Percentiles rank a stretch among this genome's conserved stretches.
Conservation (phyloP, 2,888 invertebrate species). For the Pterostichus madidus region DNA sequence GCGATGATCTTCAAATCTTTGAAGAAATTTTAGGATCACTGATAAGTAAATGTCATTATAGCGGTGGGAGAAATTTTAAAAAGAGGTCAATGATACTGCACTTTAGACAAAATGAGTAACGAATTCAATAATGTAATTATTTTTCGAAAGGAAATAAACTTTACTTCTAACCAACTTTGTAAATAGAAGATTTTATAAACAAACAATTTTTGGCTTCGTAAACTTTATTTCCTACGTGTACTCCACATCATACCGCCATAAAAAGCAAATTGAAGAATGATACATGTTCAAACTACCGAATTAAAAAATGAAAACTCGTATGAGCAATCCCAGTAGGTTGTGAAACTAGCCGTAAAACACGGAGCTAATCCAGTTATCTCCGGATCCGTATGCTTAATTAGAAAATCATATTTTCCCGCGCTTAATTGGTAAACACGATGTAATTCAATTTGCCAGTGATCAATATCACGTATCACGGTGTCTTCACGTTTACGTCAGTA, state of each 20-base stretch:
- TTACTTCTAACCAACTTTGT: no score
- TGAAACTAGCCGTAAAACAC: constrained; percentile 48
- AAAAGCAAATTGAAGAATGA: constrained; percentile 1
- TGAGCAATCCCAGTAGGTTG: constrained; percentile 24
- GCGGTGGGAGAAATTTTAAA: no score
- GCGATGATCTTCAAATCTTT: no score
- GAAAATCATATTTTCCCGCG: constrained; percentile 50
- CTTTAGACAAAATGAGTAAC: no score
- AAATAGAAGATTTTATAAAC: no score
- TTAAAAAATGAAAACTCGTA: background rate
- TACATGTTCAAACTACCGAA: background rate
- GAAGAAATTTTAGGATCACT: no score
- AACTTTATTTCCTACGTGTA: background rate
- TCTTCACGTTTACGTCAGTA: background rate
- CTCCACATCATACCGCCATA: background rate
- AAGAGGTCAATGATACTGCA: no score
- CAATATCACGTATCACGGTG: constrained; percentile 46
- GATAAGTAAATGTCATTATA: no score
- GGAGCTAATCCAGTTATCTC: constrained; percentile 11
- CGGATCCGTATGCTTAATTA: constrained; percentile 50
- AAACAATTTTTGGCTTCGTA: background rate
- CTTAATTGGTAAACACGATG: constrained; percentile 43
- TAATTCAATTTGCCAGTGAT: constrained; percentile 45
- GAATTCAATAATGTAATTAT: no score
- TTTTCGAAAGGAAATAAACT: background rate